Evolutionary conservation across 1,140 invertebrate species (phyloP), one percentile per base, ranked within the genome.

Genomic region (Bilobella aurantiaca): DNA sequence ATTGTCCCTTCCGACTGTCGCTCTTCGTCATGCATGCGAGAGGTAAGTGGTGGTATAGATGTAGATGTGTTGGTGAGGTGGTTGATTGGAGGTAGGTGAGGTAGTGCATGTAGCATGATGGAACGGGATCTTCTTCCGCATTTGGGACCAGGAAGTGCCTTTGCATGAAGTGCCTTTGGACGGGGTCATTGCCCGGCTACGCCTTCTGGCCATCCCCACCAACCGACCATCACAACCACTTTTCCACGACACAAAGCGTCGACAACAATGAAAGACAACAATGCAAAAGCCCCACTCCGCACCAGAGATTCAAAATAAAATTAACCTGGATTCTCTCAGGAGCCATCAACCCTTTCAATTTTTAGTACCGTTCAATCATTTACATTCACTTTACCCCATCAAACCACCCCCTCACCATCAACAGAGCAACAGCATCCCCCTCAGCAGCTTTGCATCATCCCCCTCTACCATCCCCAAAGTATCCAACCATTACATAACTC

Each of bases 51-150:
- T n/a, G n/a, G n/a, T n/a, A n/a, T n/a, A n/a, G n/a, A n/a, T n/a
- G n/a, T n/a, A n/a, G n/a, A n/a, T n/a, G n/a, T n/a, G n/a, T n/a
- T n/a, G n/a, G n/a, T n/a, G n/a, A n/a, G n/a, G n/a, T n/a, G n/a
- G n/a, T n/a, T n/a, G n/a, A n/a, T n/a, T n/a, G n/a, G n/a, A n/a
- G n/a, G n/a, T n/a, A n/a, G n/a, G n/a, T n/a, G n/a, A n/a, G n/a
- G n/a, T n/a, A n/a, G n/a, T n/a, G 8, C 57, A 8, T 32, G 31
- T 68, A 32, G 42, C 46, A 37, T 66, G 63, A 62, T 64, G 62
- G 63, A 72, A 72, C 70, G 70, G 70, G 66, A 72, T 62, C 63
- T 69, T 65, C 70, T 72, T 72, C 70, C 70, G 70, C 70, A 72
- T 72, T 68, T 61, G 57, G 61, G 69, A 72, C 70, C 70, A 72